Percentiles rank a stretch among this genome's conserved stretches.
Conservation (phyloP, 2,888 invertebrate genomes). For the Lypha dubia region DNA sequence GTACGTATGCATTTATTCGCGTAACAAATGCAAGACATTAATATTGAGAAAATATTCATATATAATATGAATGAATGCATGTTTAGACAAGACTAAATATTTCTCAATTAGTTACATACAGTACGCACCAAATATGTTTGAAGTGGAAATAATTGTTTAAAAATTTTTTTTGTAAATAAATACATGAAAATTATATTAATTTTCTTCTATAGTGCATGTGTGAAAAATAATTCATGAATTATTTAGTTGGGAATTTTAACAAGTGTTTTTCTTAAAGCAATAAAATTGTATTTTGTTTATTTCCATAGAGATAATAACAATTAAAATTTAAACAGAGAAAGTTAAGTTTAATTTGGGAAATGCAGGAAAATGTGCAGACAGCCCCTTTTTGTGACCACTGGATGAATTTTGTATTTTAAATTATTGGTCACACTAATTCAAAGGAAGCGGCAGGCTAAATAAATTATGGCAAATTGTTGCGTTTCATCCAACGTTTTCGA, state of each 20-base stretch:
- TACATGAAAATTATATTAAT: neutral
- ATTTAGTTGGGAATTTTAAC: conserved; percentile 11
- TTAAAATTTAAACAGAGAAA: no score
- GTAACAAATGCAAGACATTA: neutral
- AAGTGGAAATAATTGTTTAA: conserved; percentile 20
- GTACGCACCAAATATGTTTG: conserved; percentile 14
- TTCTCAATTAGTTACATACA: conserved; percentile 5
- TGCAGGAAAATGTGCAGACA: no score
- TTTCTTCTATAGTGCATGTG: conserved; percentile 2
- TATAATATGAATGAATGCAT: neutral
- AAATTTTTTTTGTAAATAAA: neutral
- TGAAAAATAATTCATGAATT: conserved; percentile 6
- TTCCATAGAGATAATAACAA: neutral
- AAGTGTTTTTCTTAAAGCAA: neutral
- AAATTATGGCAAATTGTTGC: no score
- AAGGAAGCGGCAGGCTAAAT: no score
- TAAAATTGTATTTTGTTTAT: neutral
- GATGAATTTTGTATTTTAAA: no score
- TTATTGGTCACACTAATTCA: no score
- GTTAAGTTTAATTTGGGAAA: no score
- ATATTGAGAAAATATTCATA: neutral
- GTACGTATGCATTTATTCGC: no score
- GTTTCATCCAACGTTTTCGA: no score
- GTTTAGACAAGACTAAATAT: neutral
- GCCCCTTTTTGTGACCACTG: no score